Evolutionary conservation across 2,797 vertebrate species (phyloP), one percentile per base, ranked within the genome.

Genomic region (Acanthurus tractus): DNA sequence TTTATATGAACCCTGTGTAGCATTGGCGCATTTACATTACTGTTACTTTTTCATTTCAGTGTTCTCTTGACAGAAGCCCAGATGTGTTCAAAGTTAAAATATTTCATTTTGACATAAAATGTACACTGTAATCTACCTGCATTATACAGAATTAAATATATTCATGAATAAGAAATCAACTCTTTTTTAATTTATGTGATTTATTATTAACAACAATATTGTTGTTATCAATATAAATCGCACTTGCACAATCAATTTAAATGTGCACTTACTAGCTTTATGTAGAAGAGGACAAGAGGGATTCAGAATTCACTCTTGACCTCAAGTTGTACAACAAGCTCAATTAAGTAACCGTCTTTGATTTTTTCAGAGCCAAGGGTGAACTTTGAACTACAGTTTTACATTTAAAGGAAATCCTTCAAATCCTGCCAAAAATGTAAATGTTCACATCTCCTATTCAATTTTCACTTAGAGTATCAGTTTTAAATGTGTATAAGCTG

Each of bases 61-160:
- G 12, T 53, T 67, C 2, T 71, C 22, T 13, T 50, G 8, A 67
- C 50, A 48, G 55, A 75, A 44, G 57, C 49, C 71, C 65, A 38
- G 44, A 20, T 29, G 42, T 70, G 59, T 56, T 67, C 63, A 45
- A 23, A 46, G 46, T 61, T 42, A 36, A 22, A 52, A 59, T 22
- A 38, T 18, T 70, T 34, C 17, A 23, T 20, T 54, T 49, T 61
- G 55, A 18, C 67, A 22, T 69, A 57, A 74, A 57, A 50, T 84
- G 58, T 78, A 52, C 40, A 58, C 49, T 87, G 42, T 75, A 81
- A 83, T 84, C 55, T 63, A 78, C 42, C 70, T 75, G 62, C 59
- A 72, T 66, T 73, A 81, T 75, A 83, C 54, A 85, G 65, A 85
- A 92, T 76, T 80, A 89, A 92, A 79, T 85, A 50, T 78, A 85